These are phyloP conservation scores for Griposia aprilina DNA, from an alignment of 2,888 invertebrate genomes.

Conservation along the genomic window DNA sequence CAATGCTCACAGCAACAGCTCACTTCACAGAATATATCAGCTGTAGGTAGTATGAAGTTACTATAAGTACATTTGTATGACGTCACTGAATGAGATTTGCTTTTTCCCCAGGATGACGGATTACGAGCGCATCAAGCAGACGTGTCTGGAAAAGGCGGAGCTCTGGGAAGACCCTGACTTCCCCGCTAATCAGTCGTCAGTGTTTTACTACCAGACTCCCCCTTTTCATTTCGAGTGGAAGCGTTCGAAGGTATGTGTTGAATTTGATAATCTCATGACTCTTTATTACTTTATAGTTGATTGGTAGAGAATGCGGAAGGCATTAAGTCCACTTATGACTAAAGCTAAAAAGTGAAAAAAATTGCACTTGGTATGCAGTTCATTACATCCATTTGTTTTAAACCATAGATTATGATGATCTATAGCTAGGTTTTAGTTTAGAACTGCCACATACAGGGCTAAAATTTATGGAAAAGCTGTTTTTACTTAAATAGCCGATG, in stretches of 20 bases:
- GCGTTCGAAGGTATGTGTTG: constrained; percentile 93
- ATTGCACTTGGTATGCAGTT: not conserved
- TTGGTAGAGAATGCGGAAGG: not conserved
- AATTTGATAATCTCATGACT: not conserved
- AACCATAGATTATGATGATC: not conserved
- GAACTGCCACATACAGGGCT: not conserved
- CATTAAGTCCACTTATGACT: too few relatives aligned
- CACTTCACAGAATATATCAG: not conserved
- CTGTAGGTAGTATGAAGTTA: not conserved
- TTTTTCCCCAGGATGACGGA: constrained; percentile 91
- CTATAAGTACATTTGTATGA: not conserved
- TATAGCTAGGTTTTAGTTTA: not conserved
- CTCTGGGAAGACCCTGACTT: constrained; percentile 98
- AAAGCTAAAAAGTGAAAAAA: not conserved
- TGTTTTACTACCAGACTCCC: constrained; percentile 98
- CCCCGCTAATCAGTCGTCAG: constrained; percentile 96
- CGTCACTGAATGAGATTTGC: not conserved
- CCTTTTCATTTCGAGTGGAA: constrained; percentile 98
- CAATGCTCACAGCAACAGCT: not conserved
- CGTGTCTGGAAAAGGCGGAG: constrained; percentile 94
- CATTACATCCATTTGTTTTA: not conserved
- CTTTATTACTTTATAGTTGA: not conserved
- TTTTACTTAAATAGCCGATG: not conserved
- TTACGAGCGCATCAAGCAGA: constrained; percentile 95
- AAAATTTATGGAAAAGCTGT: not conserved